Evolutionary conservation across 2,888 invertebrate genomes (phyloP).

Genomic region (Oeneis ivallda): DNA sequence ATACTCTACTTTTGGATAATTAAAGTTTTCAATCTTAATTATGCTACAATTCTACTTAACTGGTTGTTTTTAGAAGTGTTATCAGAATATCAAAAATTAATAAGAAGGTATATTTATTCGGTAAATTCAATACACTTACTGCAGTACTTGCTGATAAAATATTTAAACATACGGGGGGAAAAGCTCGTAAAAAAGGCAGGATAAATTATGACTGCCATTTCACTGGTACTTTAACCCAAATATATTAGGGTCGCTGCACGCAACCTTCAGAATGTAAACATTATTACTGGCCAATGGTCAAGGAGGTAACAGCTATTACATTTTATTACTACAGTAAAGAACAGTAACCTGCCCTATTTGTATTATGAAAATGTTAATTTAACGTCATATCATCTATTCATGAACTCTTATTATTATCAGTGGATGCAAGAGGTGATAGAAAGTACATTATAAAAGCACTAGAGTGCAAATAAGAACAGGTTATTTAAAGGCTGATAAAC

Average conservation of each 20-base stretch:
- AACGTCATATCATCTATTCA: not conserved
- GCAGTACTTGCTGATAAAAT: slow-evolving; percentile 4
- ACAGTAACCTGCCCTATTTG: not conserved
- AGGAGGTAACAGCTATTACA: slow-evolving; percentile 10
- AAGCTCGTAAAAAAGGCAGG: slow-evolving; percentile 18
- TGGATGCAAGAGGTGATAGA: not conserved
- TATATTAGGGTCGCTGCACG: slow-evolving; percentile 18
- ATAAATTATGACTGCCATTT: slow-evolving; percentile 23
- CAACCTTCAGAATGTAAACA: slow-evolving; percentile 29
- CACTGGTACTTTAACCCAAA: not conserved
- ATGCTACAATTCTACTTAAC: not conserved
- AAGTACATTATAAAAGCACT: not conserved
- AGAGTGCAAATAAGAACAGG: not conserved
- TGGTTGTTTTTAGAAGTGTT: not conserved
- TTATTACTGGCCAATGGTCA: slow-evolving; percentile 22
- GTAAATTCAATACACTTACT: not conserved
- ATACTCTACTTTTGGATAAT: not conserved
- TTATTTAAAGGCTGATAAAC: too few relatives aligned
- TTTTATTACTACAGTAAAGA: slow-evolving; percentile 27
- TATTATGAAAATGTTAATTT: slow-evolving; percentile 2
- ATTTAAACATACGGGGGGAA: slow-evolving; percentile 14
- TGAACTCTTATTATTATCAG: not conserved
- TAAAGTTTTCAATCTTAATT: not conserved
- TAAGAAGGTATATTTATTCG: too few relatives aligned
- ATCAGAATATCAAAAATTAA: not conserved